phyloP scores from a whole-genome alignment of 2,797 vertebrate genomes.

The Enoplosus armatus region DNA sequence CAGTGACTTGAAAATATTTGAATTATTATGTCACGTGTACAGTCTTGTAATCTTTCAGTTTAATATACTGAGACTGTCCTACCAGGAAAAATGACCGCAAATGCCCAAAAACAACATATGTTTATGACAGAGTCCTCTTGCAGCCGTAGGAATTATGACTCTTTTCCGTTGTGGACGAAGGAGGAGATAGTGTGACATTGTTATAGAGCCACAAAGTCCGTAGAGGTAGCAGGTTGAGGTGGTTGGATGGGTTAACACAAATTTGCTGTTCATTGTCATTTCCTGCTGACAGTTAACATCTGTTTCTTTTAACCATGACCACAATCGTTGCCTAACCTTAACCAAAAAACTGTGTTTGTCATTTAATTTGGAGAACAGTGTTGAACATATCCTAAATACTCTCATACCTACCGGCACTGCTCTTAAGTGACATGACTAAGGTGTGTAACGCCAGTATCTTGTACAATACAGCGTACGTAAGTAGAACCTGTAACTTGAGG shows the following conservation, averaged over 20 bases:
- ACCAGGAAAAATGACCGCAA: not conserved
- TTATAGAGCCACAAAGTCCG: not conserved
- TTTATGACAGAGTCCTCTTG: not conserved
- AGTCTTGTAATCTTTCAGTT: conserved; percentile 18
- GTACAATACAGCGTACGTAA: not conserved
- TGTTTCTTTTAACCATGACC: conserved; percentile 3
- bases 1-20: conserved; percentile 15
- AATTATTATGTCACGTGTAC: conserved; percentile 18
- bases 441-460: conserved; percentile 19
- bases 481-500: conserved; percentile 1
- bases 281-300: not conserved
- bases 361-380: not conserved
- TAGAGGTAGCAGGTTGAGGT: not conserved
- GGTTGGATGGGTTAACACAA: conserved; percentile 12
- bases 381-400: not conserved
- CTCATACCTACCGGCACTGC: not conserved
- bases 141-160: not conserved
- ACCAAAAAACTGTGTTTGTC: not conserved
- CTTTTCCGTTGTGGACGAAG: not conserved
- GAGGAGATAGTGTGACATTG: not conserved
- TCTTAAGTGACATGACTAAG: not conserved
- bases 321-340: not conserved
- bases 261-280: not conserved
- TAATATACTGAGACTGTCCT: not conserved
- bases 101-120: conserved; percentile 2